Percentiles rank a stretch among this genome's conserved stretches.
Conservation (phyloP, 92 coral and sea anemone genomes). For the Bergia sp. region DNA sequence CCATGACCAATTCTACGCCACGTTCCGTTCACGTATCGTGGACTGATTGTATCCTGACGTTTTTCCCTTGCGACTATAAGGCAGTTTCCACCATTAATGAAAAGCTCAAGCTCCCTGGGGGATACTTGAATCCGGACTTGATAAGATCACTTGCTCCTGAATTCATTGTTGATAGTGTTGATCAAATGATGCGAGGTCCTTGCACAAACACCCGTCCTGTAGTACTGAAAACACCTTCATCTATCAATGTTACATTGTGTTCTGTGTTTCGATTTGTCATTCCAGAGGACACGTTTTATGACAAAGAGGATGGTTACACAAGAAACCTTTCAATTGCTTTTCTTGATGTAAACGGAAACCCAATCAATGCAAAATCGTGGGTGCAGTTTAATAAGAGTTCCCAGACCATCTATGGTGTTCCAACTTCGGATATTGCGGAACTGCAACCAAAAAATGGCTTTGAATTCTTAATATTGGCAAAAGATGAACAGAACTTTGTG, state of each 20-base stretch:
- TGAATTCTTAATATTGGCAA: slow-evolving; percentile 28
- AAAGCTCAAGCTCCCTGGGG: slow-evolving; percentile 29
- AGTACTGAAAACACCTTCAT: slow-evolving; percentile 51
- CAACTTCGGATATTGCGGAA: slow-evolving; percentile 31
- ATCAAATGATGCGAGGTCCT: slow-evolving; percentile 39
- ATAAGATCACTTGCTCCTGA: slow-evolving; percentile 46
- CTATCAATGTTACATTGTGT: slow-evolving; percentile 59
- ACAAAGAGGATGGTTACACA: slow-evolving; percentile 77
- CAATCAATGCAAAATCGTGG: slow-evolving; percentile 68
- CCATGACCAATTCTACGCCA: slow-evolving; percentile 24
- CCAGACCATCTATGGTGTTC: slow-evolving; percentile 75
- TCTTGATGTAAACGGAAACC: slow-evolving; percentile 50
- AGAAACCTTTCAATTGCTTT: slow-evolving; percentile 71
- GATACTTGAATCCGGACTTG: slow-evolving; percentile 46
- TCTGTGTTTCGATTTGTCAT: slow-evolving; percentile 58
- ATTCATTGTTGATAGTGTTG: slow-evolving; percentile 49
- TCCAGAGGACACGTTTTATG: slow-evolving; percentile 74
- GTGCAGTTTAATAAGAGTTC: slow-evolving; percentile 62
- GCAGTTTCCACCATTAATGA: slow-evolving; percentile 22
- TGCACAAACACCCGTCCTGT: slow-evolving; percentile 57
- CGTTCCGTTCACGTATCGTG: slow-evolving; percentile 29
- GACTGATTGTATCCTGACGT: slow-evolving; percentile 44
- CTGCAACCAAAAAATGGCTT: slow-evolving; percentile 15
- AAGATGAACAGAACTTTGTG: slow-evolving; percentile 27
- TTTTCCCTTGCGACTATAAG: slow-evolving; percentile 37